These are phyloP conservation scores for Nettapus auritus DNA, from an alignment of 2,113 vertebrate genomes.

Conservation along the genomic window DNA sequence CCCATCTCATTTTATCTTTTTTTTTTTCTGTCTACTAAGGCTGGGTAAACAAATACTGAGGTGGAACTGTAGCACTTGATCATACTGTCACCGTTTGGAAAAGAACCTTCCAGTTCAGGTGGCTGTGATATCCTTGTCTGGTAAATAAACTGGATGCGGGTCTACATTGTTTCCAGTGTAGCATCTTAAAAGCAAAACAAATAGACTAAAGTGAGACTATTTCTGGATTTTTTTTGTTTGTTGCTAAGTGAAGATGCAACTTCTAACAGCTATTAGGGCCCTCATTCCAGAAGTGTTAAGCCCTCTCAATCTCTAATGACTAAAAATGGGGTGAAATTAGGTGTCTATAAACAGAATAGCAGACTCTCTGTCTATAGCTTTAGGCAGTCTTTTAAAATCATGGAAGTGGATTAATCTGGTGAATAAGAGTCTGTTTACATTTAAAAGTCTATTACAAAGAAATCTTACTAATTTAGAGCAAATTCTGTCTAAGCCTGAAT, in stretches of 20 bases:
- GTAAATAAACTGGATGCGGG: constrained; percentile 56
- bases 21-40: accelerated
- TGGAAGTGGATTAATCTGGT: constrained; percentile 28
- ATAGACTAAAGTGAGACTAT: neutral
- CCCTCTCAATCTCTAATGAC: neutral
- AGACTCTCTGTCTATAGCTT: neutral
- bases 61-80: neutral
- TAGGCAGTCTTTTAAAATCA: constrained; percentile 23
- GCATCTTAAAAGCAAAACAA: constrained; percentile 1
- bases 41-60: neutral
- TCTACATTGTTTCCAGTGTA: constrained; percentile 34
- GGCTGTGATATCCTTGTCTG: neutral
- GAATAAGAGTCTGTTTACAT: neutral
- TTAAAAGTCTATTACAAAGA: neutral
- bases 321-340: constrained; percentile 22
- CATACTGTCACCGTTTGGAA: neutral
- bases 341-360: neutral
- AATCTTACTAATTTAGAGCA: constrained; percentile 6
- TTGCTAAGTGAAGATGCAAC: neutral
- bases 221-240: neutral
- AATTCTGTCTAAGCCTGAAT: neutral
- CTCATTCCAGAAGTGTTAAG: neutral
- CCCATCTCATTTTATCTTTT: neutral
- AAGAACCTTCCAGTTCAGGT: neutral
- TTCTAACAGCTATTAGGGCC: neutral